Base-by-base conservation (phyloP, 23 tunicate genomes). In the Trididemnum clinides region DNA sequence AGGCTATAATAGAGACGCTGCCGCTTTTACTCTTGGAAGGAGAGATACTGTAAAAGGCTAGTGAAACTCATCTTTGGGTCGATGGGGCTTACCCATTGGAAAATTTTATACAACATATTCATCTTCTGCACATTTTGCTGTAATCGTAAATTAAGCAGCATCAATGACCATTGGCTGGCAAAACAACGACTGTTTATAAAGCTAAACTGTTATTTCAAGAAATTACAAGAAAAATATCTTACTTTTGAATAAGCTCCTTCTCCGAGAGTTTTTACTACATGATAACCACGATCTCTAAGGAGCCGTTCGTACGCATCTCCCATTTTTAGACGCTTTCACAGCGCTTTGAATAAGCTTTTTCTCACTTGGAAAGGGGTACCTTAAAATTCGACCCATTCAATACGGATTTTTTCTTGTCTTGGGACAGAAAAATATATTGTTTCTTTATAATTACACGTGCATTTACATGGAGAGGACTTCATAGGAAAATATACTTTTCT, bases 241-340 rank as follows among this genome's bases (percentile, higher is more conserved):
- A 90, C 95, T 87, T 95, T 95, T 29, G 99, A 95, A 57, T 95
- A 95, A 0, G 99, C 99, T 1, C 99, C 99, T 95, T 95, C 99
- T 22, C 99, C 99, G 27, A 95, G 71, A 50, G 89, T 88, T 33
- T 79, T 72, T 50, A 73, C 84, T 18, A 93, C 79, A 71, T 59
- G 88, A 33, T 93, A 93, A 31, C 98, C 98, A 27, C 98, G 79
- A 30, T 93, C 90, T 72, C 75, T 79, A 28, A 93, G 84, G 30
- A 87, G 84, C 39, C 92, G 74, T 84, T 93, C 98, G 87, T 90
- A 93, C 18, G 39, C 89, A 21, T 93, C 98, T 62, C 88, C 90
- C 96, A 91, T 91, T 58, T 51, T 86, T 54, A 21, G 54, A 73
- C 79, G 87, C 80, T 73, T 38, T 73, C 33, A 37, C n/a, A 73